Evolutionary conservation across 2,113 vertebrate species (phyloP), one percentile per base, ranked within the genome.

Genomic region (Rallus limicola): DNA sequence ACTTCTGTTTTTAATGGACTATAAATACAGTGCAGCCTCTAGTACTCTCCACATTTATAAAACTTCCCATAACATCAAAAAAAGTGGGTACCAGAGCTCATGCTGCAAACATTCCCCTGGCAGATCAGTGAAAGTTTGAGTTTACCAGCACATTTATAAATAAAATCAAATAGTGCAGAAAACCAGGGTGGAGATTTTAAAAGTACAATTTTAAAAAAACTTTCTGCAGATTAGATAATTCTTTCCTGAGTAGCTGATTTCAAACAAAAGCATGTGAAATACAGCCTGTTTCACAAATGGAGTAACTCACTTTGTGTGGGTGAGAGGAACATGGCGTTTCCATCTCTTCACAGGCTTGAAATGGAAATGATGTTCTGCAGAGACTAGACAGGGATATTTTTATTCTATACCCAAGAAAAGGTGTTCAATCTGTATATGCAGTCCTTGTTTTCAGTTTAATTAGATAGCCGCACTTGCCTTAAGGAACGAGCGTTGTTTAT

Each of bases 1-100:
- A 48, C 16, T 92, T 94, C 33, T 79, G 44, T 34, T 96, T 97
- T 92, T 88, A 79, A 48, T 58, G 65, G 53, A 58, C 60, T 80
- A n/a, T 26, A 87, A 82, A 42, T 75, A 69, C 20, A 34, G 12
- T 67, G 36, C 6, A 46, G 50, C 6, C 12, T 86, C 77, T 69
- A 56, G 20, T 79, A 56, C 31, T 24, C 26, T 69, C 14, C 42
- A 50, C 18, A 20, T 92, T 86, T 84, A 40, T 76, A 36, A 84
- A 88, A n/a, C 59, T 70, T 68, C 9, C 38, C 18, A 50, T 42
- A 55, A 59, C 2, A 1, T 91, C 20, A 36, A 23, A 87, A 85
- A 9, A 91, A 64, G 13, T 38, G 52, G 12, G 34, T 88, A 62
- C 34, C 4, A 3, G 58, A 82, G 46, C 42, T 72, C 58, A 38